Evolutionary conservation across 2,888 invertebrate species (phyloP), one percentile per base, ranked within the genome.

Genomic region (Abrostola tripartita): DNA sequence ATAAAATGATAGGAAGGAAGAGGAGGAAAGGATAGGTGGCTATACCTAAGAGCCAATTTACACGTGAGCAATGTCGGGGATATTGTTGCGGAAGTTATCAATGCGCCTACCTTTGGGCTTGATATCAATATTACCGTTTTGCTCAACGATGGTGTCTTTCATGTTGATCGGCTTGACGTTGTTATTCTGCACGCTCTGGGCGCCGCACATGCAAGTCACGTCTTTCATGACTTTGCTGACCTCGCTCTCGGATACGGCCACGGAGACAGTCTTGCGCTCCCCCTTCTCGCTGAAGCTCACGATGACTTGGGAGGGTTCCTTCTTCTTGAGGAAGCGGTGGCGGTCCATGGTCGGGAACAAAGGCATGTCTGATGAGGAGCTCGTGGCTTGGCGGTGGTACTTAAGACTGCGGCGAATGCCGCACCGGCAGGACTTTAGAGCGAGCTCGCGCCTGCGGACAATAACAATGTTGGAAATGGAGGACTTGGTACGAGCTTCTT

Each of bases 361-460:
- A 12, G 44, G 44, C 6, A 36, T 85, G n/a, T 94, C 93, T 0
- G 93, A 92, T 0, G 94, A 94, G 0, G 95, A 90, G 0, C 92
- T 91, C 0, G 88, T 82, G 47, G 90, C 88, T 0, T 88, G 86
- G n/a, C 90, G 85, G 50, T 85, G 84, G 35, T 81, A 75, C 35
- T 87, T 87, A 0, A 89, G 61, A 14, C 71, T 82, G 55, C 86
- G 88, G 37, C 89, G 88, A 5, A 85, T 57, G 0, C 90, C 87
- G 74, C 94, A 94, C 0, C 88, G 90, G 82, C 94, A 95, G 0
- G 79, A 72, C 14, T 85, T 87, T 6, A 93, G 62, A 0, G 89
- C 88, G 35, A 85, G 78, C 56, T 89, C 89, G 37, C 88, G 86
- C n/a, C 89, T 90, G 82, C 9, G 78, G 78, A 49, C 37, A 75